phyloP scores from a whole-genome alignment of 2,888 invertebrate species.

The Icerya purchasi region DNA sequence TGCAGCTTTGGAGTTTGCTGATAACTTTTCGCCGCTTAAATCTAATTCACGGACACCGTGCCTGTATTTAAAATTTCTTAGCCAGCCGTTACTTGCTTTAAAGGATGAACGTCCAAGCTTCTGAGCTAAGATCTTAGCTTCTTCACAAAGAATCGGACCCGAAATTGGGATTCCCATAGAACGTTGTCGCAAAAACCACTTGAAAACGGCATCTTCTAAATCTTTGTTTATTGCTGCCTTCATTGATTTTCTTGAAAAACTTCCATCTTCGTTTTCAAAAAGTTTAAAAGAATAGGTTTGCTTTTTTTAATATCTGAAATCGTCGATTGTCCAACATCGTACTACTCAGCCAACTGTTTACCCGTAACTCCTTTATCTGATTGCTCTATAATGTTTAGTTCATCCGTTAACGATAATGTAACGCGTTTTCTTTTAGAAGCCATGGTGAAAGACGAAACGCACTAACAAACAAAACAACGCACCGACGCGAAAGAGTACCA shows the following conservation, averaged over 20 bases:
- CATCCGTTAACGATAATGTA: conserved; percentile 1
- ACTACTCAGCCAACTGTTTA: conserved; percentile 3
- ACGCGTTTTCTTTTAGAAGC: conserved; percentile 1
- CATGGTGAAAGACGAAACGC: too few species aligned
- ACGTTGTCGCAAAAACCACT: neutral
- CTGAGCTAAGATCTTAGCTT: conserved; percentile 7
- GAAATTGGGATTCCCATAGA: too few species aligned
- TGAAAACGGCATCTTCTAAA: conserved; percentile 8
- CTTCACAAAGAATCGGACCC: conserved; percentile 11
- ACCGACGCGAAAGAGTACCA: too few species aligned
- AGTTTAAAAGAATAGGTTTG: conserved; percentile 1
- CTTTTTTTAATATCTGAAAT: conserved; percentile 8
- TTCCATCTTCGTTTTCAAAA: conserved; percentile 2
- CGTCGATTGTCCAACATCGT: conserved; percentile 4
- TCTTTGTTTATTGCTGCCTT: conserved; percentile 3
- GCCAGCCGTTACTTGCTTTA: conserved; percentile 10
- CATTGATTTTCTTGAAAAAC: conserved; percentile 9
- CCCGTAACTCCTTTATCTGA: conserved; percentile 2
- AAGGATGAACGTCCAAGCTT: conserved; percentile 6
- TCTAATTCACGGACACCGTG: conserved; percentile 4
- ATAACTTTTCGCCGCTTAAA: conserved; percentile 8
- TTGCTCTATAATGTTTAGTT: conserved; percentile 4
- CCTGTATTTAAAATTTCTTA: conserved; percentile 7
- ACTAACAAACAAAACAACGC: too few species aligned
- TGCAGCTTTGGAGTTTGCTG: conserved; percentile 7